These are phyloP conservation scores for Loripinus fragilis DNA, from an alignment of 2,888 invertebrate genomes.

Conservation along the genomic window DNA sequence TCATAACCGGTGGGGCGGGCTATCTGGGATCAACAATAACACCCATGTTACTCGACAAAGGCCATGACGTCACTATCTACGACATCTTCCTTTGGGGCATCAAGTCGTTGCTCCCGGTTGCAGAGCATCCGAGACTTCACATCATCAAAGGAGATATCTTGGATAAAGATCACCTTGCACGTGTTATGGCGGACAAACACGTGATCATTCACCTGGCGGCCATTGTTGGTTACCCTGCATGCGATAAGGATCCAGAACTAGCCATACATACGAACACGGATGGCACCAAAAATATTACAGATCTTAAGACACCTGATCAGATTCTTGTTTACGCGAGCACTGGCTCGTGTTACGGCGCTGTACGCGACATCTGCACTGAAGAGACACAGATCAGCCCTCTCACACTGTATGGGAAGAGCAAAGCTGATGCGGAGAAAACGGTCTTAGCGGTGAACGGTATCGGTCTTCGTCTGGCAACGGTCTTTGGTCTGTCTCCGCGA, in stretches of 20 bases:
- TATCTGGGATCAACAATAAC: constrained; percentile 81
- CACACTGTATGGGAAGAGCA: constrained; percentile 81
- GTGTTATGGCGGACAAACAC: constrained; percentile 71
- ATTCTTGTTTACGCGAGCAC: constrained; percentile 81
- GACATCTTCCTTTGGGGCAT: constrained; percentile 80
- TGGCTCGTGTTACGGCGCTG: constrained; percentile 83
- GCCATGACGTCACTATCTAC: constrained; percentile 80
- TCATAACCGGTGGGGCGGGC: constrained; percentile 81
- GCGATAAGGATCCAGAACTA: constrained; percentile 78
- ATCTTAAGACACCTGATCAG: constrained; percentile 75
- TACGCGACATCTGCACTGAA: constrained; percentile 81
- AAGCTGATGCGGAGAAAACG: constrained; percentile 80
- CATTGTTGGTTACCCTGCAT: constrained; percentile 83
- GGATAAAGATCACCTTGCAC: constrained; percentile 68
- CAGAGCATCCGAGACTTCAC: constrained; percentile 60
- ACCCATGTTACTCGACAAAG: constrained; percentile 77
- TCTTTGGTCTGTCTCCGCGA: constrained; percentile 82
- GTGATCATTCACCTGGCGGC: constrained; percentile 82
- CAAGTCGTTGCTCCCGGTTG: constrained; percentile 70
- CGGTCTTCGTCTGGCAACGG: constrained; percentile 81
- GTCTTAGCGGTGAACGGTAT: constrained; percentile 76
- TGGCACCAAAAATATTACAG: constrained; percentile 77
- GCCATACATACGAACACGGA: constrained; percentile 78
- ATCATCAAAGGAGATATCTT: constrained; percentile 77
- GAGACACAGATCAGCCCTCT: constrained; percentile 81